Evolutionary conservation across 2,888 invertebrate genomes (phyloP).

Genomic region (Nineta flava): DNA sequence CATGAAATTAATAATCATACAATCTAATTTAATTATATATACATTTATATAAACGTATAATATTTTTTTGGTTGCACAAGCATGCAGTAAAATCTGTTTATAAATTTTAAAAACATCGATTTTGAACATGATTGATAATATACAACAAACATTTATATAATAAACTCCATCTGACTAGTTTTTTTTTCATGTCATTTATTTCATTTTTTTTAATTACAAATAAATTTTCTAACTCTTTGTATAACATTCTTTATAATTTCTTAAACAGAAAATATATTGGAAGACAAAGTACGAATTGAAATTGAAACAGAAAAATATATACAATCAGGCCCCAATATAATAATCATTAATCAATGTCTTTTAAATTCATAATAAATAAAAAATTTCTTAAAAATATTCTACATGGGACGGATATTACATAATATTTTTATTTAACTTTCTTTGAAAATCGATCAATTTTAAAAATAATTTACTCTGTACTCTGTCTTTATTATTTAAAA

Average conservation of each 20-base stretch:
- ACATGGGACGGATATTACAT: neutral
- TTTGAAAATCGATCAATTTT: neutral
- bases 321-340: neutral
- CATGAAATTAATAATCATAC: neutral
- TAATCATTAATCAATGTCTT: no score
- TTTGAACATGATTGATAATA: neutral
- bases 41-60: neutral
- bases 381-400: neutral
- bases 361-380: neutral
- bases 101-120: neutral
- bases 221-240: no score
- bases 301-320: no score
- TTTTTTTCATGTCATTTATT: neutral
- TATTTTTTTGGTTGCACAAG: neutral
- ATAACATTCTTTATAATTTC: no score
- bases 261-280: no score
- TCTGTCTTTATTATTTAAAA: neutral
- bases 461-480: neutral
- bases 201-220: no score
- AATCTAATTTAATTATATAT: neutral
- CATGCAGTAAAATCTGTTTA: neutral
- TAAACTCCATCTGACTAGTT: neutral
- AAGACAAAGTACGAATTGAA: no score
- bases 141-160: neutral
- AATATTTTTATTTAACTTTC: neutral